Conservation (phyloP, 2,888 invertebrate genomes). For the Tetranychus piercei region DNA sequence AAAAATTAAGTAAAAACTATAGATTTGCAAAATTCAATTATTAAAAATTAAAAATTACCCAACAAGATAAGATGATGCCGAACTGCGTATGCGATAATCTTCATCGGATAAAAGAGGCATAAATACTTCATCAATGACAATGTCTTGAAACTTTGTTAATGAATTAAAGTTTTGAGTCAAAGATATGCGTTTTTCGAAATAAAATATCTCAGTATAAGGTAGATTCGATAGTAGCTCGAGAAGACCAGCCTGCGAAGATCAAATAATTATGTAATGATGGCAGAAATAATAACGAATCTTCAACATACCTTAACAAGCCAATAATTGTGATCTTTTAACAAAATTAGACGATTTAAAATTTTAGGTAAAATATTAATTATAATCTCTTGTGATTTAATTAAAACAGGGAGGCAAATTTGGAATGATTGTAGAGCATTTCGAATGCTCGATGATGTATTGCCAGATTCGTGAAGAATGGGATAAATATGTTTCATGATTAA, state of each 20-base stretch:
- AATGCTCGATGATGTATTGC: conserved; percentile 54
- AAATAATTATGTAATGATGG: not conserved
- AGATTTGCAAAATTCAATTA: not conserved
- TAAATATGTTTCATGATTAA: conserved; percentile 30
- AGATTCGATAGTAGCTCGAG: conserved; percentile 44
- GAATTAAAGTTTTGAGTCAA: not conserved
- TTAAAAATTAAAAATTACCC: not conserved
- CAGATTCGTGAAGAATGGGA: conserved; percentile 35
- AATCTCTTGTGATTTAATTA: conserved; percentile 47
- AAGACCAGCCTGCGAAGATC: conserved; percentile 41
- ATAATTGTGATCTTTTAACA: conserved; percentile 52
- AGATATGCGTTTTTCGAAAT: conserved; percentile 33
- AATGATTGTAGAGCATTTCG: conserved; percentile 50
- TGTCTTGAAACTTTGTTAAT: conserved; percentile 39
- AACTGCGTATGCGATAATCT: conserved; percentile 21
- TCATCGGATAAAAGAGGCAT: conserved; percentile 36
- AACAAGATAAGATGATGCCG: conserved; percentile 11
- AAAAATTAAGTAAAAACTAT: conserved; percentile 11
- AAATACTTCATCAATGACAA: conserved; percentile 43
- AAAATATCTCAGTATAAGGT: conserved; percentile 42
- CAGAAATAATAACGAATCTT: not conserved
- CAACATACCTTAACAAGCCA: conserved; percentile 50
- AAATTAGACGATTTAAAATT: conserved; percentile 44
- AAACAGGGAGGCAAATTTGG: conserved; percentile 40
- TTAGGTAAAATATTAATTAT: conserved; percentile 36